Conservation (phyloP, 2,888 invertebrate genomes). For the Scotopteryx bipunctaria region DNA sequence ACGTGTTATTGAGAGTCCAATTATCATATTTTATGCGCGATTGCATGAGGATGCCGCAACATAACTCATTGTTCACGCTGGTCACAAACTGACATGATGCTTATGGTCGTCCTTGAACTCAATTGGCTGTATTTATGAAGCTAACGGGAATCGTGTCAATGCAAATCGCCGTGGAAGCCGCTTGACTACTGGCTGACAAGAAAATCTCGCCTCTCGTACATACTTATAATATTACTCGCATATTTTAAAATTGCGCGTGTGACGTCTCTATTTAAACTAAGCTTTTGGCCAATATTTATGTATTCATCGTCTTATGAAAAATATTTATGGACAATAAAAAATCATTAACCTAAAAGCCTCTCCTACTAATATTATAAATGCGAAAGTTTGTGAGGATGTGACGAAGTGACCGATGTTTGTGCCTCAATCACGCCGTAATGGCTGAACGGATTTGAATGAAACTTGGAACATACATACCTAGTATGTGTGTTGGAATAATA, state of each 20-base stretch:
- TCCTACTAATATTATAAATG: too few species aligned
- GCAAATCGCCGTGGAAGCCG: conserved; percentile 68
- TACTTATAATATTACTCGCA: conserved; percentile 24
- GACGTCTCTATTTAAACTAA: not conserved
- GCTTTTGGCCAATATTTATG: not conserved
- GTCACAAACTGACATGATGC: conserved; percentile 74
- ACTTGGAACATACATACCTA: too few species aligned
- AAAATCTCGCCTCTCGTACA: conserved; percentile 25
- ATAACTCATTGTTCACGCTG: conserved; percentile 80
- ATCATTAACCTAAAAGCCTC: not conserved
- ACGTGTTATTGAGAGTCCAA: conserved; percentile 67
- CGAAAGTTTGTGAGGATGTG: too few species aligned
- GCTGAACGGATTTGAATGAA: too few species aligned
- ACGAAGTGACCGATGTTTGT: too few species aligned
- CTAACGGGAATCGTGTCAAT: conserved; percentile 79
- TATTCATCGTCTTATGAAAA: not conserved
- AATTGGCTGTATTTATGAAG: conserved; percentile 76
- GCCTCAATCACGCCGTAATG: too few species aligned
- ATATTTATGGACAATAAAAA: not conserved
- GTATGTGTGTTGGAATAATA: too few species aligned
- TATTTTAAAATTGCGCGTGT: conserved; percentile 14
- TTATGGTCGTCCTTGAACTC: conserved; percentile 80
- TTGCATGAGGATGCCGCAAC: conserved; percentile 75
- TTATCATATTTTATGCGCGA: conserved; percentile 78
- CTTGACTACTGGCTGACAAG: conserved; percentile 57